Evolutionary conservation across 2,113 vertebrate species (phyloP), one percentile per base, ranked within the genome.

Genomic region (Barbus barbus): DNA sequence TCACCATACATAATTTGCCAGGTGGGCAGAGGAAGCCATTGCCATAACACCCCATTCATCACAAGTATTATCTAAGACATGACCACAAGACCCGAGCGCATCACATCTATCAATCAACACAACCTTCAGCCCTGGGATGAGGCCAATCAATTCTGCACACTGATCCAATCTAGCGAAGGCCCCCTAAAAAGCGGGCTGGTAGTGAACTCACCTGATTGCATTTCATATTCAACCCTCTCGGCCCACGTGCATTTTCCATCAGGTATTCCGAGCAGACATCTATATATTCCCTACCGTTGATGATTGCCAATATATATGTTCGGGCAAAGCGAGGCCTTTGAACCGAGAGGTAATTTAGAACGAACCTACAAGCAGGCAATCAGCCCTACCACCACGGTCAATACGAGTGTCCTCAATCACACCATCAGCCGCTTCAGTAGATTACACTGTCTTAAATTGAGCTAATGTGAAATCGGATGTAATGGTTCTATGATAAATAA

Each of bases 131-230:
- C 28, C 48, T 20, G 58, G 61, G 76, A 85, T 78, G 83, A 75
- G 73, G 84, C 88, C 84, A 86, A 87, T 84, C 82, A 87, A 86
- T 80, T 65, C 81, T 33, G 61, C 81, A 76, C 79, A 77, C 73
- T 86, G 78, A 90, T 88, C 83, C 86, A 83, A 85, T 90, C 85
- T 86, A 56, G 74, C 56, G 65, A 28, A 41, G 75, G 83, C 81
- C 74, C 77, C 63, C 83, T 86, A 84, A 90, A 84, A 79, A 84
- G 79, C 58, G 60, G 56, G 84, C 83, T 81, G 58, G 20, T 75
- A 81, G 86, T 61, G 53, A 91, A 87, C 78, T 20, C 24, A 51
- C 41, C 82, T 90, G 91, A 91, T 91, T 89, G 87, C 86, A 91
- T 90, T 86, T 86, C 86, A 63, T 89, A 92, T 88, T 89, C 88